These are phyloP conservation scores for Spheniscus mendiculus DNA, from an alignment of 2,113 vertebrate species.

Conservation along the genomic window DNA sequence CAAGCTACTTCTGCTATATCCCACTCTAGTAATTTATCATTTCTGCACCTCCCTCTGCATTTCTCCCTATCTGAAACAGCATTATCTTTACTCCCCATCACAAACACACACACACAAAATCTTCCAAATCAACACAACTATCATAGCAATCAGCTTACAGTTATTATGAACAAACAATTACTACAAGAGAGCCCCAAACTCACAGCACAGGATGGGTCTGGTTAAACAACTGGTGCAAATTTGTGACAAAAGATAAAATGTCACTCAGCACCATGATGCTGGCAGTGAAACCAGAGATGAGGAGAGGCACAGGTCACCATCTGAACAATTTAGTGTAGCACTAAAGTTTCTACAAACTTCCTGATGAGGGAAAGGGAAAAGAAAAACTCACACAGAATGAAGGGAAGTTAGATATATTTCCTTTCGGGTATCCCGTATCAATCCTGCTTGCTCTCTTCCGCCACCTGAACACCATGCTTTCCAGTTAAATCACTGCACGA, in stretches of 20 bases:
- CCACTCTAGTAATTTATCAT: not conserved
- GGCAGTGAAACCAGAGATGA: constrained; percentile 35
- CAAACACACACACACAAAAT: too few species aligned
- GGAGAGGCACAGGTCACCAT: constrained; percentile 3
- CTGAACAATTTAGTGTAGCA: not conserved
- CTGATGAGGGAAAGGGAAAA: constrained; percentile 62
- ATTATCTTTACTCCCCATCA: constrained; percentile 61
- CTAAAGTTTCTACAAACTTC: constrained; percentile 47
- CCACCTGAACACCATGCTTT: constrained; percentile 26
- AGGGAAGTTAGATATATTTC: constrained; percentile 62
- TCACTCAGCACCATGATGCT: constrained; percentile 6
- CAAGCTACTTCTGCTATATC: not conserved
- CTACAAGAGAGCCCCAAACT: not conserved
- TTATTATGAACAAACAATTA: not conserved
- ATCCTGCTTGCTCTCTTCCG: constrained; percentile 33
- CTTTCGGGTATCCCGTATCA: constrained; percentile 32
- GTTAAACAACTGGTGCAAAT: constrained; percentile 32
- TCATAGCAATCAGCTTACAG: not conserved
- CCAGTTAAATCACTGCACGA: not conserved
- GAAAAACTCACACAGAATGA: constrained; percentile 45
- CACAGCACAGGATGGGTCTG: not conserved
- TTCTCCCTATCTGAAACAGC: not conserved
- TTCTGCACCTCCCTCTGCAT: not conserved
- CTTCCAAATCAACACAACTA: not conserved
- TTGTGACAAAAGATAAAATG: constrained; percentile 43